Base-by-base conservation (phyloP, 2,888 invertebrate genomes). In the Teleogryllus oceanicus region DNA sequence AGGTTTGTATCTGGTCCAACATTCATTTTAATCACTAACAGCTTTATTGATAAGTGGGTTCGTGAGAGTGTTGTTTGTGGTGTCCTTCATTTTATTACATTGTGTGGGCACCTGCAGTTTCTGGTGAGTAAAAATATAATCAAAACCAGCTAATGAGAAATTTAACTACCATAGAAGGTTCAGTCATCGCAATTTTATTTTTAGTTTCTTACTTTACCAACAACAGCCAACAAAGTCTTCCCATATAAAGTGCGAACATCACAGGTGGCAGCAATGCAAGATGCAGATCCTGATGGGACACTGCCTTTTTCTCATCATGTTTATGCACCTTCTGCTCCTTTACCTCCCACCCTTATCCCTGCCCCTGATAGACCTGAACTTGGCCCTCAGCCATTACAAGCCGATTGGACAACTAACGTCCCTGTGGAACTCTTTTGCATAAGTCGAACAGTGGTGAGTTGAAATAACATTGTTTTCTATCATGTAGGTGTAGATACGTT, bases 161-260 rank as follows among this genome's bases (percentile, higher is more conserved):
- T 12, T 12, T 76, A 20, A 74, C 11, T 74, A 11, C 10, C n/a
- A n/a, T 11, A 10, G 5, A 74, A 74, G 18, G 74, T 74, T 18
- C 18, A 18, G 10, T 76, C 21, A 20, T 76, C 11, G 1, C 21
- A 8, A 78, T 37, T 77, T 80, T 81, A 81, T 82, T 89, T 89
- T 8, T 87, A 95, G 94, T 87, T 94, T 81, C 86, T 96, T 80
- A 96, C 96, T 0, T 88, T 95, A 85, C 97, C 97, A 3, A 93
- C 94, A 2, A 92, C 94, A 81, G 94, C 95, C 0, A 96, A 96
- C 85, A 93, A 92, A 85, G 95, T 95, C 85, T 96, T 97, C 84
- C 97, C 97, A 0, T 97, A 94, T 86, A 96, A 97, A 86, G 95
- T 96, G 50, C 88, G 95, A 79, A 96, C 96, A 0, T 93, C 94